Percentiles rank a stretch among this genome's conserved stretches.
These are phyloP conservation scores for Gymnorhina tibicen DNA, from an alignment of 2,113 vertebrate genomes.

Conservation along the genomic window DNA sequence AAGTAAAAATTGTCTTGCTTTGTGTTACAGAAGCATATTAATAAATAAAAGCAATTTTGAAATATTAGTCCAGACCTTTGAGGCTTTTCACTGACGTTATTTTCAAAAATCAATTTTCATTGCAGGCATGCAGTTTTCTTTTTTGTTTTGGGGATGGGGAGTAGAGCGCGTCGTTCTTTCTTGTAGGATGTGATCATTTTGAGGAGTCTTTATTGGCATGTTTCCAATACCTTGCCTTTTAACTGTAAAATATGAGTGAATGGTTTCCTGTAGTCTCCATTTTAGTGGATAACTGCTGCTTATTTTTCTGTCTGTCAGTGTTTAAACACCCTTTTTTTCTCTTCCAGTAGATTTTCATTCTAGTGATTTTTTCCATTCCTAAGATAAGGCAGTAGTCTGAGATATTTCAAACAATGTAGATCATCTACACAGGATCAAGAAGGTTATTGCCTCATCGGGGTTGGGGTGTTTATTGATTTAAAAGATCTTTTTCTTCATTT, in stretches of 20 bases:
- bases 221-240: background rate
- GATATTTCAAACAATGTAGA: background rate
- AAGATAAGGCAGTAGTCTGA: background rate
- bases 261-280: background rate
- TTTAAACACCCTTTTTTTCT: background rate
- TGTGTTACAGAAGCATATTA: background rate
- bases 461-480: background rate
- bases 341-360: background rate
- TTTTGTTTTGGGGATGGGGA: background rate
- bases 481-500: slow-evolving; percentile 4
- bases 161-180: background rate
- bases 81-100: background rate
- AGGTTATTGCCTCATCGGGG: background rate
- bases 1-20: background rate
- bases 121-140: background rate
- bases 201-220: background rate
- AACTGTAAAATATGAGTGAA: background rate
- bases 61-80: background rate
- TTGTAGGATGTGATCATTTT: background rate
- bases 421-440: background rate
- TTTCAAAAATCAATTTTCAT: background rate
- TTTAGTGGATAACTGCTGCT: background rate
- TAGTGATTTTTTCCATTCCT: background rate
- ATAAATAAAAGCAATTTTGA: background rate
- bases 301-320: background rate